Percentiles rank a stretch among this genome's conserved stretches.
phyloP scores from a whole-genome alignment of 2,888 invertebrate species.

The Thecocarcelia acutangulata region DNA sequence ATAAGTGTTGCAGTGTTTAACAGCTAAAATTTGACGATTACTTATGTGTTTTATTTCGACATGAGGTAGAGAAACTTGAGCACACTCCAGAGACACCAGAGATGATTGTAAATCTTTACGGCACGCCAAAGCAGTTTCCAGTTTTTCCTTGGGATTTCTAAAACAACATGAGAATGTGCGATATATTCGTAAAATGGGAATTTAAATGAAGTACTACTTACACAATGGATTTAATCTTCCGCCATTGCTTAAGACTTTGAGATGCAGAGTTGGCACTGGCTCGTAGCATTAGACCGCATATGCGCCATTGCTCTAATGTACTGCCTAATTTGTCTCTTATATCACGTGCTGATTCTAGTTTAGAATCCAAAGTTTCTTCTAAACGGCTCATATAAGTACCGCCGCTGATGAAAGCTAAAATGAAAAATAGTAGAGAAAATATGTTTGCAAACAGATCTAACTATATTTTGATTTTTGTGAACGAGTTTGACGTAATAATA shows the following conservation, averaged over 20 bases:
- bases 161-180: background rate
- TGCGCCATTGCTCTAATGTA: conserved; percentile 81
- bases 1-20: conserved; percentile 79
- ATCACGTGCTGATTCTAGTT: conserved; percentile 79
- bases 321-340: conserved; percentile 80
- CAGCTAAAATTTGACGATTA: conserved; percentile 79
- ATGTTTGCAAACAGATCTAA: too few relatives aligned
- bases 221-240: conserved; percentile 73
- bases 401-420: conserved; percentile 78
- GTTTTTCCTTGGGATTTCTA: conserved; percentile 77
- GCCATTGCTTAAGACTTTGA: conserved; percentile 78
- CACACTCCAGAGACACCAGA: conserved; percentile 78
- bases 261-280: conserved; percentile 79
- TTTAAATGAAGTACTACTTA: conserved; percentile 62
- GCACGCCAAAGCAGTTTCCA: conserved; percentile 77
- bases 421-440: conserved; percentile 2
- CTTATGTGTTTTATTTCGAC: conserved; percentile 80
- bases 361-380: conserved; percentile 79
- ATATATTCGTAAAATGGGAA: too few relatives aligned
- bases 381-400: conserved; percentile 79
- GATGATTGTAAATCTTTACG: conserved; percentile 78
- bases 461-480: too few relatives aligned
- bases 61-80: conserved; percentile 79
- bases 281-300: conserved; percentile 78
- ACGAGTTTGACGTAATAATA: too few relatives aligned